Evolutionary conservation across 35 echinoderm and acorn worm genomes (phyloP).

Genomic region (Acanthaster planci): DNA sequence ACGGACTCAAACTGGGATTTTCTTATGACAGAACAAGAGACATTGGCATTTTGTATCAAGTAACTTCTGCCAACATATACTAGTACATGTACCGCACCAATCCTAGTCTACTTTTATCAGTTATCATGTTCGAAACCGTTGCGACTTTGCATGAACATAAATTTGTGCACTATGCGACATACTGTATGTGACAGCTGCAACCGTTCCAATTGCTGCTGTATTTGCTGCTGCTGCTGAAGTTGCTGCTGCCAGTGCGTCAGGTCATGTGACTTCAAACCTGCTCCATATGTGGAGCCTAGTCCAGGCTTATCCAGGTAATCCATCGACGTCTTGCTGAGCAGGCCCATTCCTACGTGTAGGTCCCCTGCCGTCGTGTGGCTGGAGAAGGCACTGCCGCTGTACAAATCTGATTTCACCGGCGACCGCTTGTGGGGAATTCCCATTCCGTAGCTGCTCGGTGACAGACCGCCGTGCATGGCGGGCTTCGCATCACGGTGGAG

Average conservation of each 20-base stretch:
- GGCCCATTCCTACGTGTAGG: not conserved
- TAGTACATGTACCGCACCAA: too few relatives aligned
- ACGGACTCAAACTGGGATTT: too few relatives aligned
- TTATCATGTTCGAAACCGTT: too few relatives aligned
- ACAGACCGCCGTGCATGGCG: not conserved
- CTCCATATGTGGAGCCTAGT: not conserved
- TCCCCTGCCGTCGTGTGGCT: not conserved
- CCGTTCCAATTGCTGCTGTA: constrained; percentile 33
- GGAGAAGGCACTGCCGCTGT: not conserved
- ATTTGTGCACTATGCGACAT: too few relatives aligned
- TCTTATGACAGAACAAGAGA: too few relatives aligned
- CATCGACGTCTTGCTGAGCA: not conserved
- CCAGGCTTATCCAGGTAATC: constrained; percentile 33
- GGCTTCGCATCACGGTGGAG: not conserved
- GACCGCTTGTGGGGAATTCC: constrained; percentile 4
- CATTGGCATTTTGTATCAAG: not conserved
- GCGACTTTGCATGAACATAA: too few relatives aligned
- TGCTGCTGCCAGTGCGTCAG: constrained; percentile 35
- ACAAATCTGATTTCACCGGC: not conserved
- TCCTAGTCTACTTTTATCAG: too few relatives aligned
- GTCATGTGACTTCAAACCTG: constrained; percentile 35
- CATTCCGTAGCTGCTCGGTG: not conserved
- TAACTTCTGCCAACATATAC: not conserved
- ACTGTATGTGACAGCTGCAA: constrained; percentile 17
- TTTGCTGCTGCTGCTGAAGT: not conserved